Conservation (phyloP, 1,140 invertebrate genomes). For the Trypoxylus dichotomus region DNA sequence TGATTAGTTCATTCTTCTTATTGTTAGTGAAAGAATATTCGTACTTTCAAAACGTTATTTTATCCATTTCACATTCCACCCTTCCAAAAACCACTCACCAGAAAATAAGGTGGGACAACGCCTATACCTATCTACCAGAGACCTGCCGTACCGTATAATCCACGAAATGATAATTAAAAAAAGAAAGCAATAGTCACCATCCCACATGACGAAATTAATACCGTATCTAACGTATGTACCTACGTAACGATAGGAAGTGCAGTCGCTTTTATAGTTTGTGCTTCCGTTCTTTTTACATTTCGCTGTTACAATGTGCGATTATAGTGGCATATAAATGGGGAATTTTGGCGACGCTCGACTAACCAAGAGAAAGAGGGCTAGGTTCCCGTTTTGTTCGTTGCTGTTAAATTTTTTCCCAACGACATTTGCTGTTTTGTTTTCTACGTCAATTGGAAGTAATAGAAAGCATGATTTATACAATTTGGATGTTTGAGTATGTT, state of each 20-base stretch:
- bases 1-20: no score
- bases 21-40: not conserved
- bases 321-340: not conserved
- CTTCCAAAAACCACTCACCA: not conserved
- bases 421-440: no score
- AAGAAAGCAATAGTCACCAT: conserved; percentile 2
- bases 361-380: not conserved
- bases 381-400: not conserved
- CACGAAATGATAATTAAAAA: not conserved
- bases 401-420: no score
- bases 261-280: conserved; percentile 25
- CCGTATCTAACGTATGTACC: not conserved
- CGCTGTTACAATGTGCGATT: conserved; percentile 14
- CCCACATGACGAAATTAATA: conserved; percentile 4
- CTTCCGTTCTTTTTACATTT: conserved; percentile 17
- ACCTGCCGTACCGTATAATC: not conserved
- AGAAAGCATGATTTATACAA: no score
- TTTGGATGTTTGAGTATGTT: no score
- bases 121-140: not conserved
- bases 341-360: conserved; percentile 9
- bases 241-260: conserved; percentile 17
- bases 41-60: not conserved
- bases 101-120: not conserved
- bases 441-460: no score
- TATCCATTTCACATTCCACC: not conserved